Evolutionary conservation across 2,113 vertebrate species (phyloP).

Genomic region (Gobius niger): DNA sequence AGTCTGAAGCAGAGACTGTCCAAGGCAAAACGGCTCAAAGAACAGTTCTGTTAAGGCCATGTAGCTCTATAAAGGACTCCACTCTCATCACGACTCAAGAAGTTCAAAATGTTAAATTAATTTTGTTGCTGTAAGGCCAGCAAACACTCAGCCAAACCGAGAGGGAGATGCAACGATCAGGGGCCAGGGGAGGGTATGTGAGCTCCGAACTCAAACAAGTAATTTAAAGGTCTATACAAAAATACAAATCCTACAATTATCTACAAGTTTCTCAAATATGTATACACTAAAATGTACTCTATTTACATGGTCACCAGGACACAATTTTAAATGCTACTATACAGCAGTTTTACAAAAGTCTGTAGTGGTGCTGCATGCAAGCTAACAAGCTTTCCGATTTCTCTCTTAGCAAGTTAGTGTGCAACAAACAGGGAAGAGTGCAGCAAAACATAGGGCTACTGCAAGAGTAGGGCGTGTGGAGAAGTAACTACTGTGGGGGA

Average conservation of each 20-base stretch:
- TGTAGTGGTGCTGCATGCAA: slow-evolving; percentile 58
- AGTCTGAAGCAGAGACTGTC: slow-evolving; percentile 48
- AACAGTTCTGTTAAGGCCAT: slow-evolving; percentile 57
- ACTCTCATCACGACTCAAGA: slow-evolving; percentile 51
- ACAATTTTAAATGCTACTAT: slow-evolving; percentile 67
- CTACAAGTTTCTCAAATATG: slow-evolving; percentile 70
- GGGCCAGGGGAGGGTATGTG: slow-evolving; percentile 31
- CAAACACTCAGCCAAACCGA: slow-evolving; percentile 44
- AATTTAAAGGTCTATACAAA: slow-evolving; percentile 78
- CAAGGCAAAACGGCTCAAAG: slow-evolving; percentile 59
- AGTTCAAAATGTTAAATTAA: slow-evolving; percentile 39
- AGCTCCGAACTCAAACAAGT: slow-evolving; percentile 63
- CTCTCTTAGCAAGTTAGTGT: slow-evolving; percentile 63
- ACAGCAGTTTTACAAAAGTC: slow-evolving; percentile 72
- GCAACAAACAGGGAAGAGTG: slow-evolving; percentile 62
- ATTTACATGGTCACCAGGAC: slow-evolving; percentile 72
- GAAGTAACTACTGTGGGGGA: slow-evolving; percentile 29
- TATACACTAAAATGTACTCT: slow-evolving; percentile 70
- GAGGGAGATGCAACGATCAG: slow-evolving; percentile 42
- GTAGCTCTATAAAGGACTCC: slow-evolving; percentile 45
- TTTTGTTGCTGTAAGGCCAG: slow-evolving; percentile 37
- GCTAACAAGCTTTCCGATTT: slow-evolving; percentile 45
- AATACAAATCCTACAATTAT: slow-evolving; percentile 81
- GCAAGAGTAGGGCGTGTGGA: slow-evolving; percentile 40
- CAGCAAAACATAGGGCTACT: slow-evolving; percentile 66